Evolutionary conservation across 2,888 invertebrate genomes (phyloP), one percentile per base, ranked within the genome.

Genomic region (Microctonus hyperodae): DNA sequence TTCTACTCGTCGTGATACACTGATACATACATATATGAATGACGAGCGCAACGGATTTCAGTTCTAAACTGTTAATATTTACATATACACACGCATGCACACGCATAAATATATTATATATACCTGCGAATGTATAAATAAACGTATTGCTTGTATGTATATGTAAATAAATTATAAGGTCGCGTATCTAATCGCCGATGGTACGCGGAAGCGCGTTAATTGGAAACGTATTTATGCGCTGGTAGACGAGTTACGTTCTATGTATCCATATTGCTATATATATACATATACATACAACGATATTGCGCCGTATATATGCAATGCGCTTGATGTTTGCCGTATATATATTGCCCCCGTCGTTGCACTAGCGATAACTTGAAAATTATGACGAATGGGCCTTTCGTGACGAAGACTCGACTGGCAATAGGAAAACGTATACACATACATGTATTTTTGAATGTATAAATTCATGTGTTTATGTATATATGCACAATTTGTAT

Each of bases 171-270:
- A 68, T 73, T 70, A 68, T 70, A 64, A 66, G 65, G 55, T 69
- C 70, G 44, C 44, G 57, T 74, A 70, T 73, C 74, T 75, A 76
- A 75, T 75, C 79, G 72, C 25, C 69, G 75, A 73, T 74, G 62
- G 62, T 56, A 69, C 76, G 75, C 75, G 76, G 75, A 76, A 78
- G 73, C 73, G 70, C 74, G 74, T 75, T 78, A 76, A 79, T 79
- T 79, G 78, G 76, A 76, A 75, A 73, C 67, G 73, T 70, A 74
- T 69, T 64, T 67, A 65, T 70, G 68, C 69, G 63, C 60, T 70
- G 50, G 11, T 62, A 57, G 62, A 35, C 35, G 4, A 22, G 37
- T 58, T 20, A 22, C 23, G 44, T 44, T 7, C 22, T 61, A 33
- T 61, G 51, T 61, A 48, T 20, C 31, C 13, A 33, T n/a, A 55